These are phyloP conservation scores for Glaucomys volans DNA, from an alignment of 2,113 vertebrate species.

Conservation along the genomic window DNA sequence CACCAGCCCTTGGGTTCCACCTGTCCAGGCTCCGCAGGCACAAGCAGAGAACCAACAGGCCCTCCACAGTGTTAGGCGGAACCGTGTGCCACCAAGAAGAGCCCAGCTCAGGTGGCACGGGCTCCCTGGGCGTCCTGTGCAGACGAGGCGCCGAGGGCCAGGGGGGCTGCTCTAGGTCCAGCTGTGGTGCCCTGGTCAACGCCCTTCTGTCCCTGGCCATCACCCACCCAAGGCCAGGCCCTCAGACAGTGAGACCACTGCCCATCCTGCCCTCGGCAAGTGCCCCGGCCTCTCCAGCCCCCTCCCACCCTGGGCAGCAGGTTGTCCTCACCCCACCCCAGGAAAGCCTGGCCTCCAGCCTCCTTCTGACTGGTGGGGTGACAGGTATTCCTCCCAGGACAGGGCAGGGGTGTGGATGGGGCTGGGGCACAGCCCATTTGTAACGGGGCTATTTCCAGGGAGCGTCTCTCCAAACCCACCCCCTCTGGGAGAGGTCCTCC, in stretches of 20 bases:
- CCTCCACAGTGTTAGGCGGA: accelerated
- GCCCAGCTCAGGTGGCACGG: background rate
- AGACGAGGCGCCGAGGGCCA: accelerated
- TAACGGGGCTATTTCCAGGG: background rate
- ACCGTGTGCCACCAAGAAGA: background rate
- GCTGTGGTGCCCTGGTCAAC: no score
- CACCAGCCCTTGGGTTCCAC: accelerated
- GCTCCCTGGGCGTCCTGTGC: accelerated
- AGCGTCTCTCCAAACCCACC: background rate
- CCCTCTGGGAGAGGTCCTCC: background rate
- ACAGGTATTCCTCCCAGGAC: no score
- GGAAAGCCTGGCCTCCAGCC: no score
- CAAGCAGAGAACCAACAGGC: accelerated
- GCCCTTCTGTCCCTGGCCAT: accelerated
- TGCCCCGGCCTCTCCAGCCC: no score
- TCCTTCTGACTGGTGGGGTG: no score
- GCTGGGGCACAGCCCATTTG: no score
- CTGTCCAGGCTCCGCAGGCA: accelerated
- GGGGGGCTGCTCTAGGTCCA: background rate
- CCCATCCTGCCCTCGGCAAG: no score
- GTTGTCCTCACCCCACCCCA: no score
- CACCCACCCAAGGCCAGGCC: no score
- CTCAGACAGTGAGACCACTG: background rate
- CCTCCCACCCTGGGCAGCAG: no score
- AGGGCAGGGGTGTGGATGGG: no score